Evolutionary conservation across 2,797 vertebrate genomes (phyloP).

Genomic region (Carcharodon carcharias): DNA sequence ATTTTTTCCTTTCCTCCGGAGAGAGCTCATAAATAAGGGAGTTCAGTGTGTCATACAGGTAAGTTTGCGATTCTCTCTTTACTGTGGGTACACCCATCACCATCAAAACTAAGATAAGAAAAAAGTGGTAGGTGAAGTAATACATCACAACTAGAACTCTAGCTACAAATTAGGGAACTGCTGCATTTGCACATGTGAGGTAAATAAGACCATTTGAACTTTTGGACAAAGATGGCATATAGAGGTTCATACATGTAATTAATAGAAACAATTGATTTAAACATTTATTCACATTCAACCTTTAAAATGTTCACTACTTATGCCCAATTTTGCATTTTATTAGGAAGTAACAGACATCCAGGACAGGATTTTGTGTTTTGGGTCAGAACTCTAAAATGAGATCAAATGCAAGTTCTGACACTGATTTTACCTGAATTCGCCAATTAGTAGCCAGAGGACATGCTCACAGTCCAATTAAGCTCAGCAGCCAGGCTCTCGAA

Average conservation of each 20-base stretch:
- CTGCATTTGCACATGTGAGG: neutral
- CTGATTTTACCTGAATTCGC: too few relatives aligned
- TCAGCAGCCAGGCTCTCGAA: too few relatives aligned
- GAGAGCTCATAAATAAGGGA: constrained; percentile 67
- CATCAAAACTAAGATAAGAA: constrained; percentile 65
- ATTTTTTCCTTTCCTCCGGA: constrained; percentile 56
- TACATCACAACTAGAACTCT: neutral
- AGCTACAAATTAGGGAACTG: neutral
- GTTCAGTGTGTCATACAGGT: constrained; percentile 68
- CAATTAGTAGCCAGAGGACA: too few relatives aligned
- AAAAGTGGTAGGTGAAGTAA: neutral
- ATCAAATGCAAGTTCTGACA: too few relatives aligned
- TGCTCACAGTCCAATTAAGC: too few relatives aligned
- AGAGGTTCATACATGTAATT: neutral
- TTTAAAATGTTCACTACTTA: neutral
- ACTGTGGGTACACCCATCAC: constrained; percentile 79
- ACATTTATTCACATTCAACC: neutral
- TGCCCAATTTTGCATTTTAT: neutral
- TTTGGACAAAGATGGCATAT: neutral
- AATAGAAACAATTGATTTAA: neutral
- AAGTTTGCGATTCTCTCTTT: constrained; percentile 65
- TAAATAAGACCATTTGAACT: neutral
- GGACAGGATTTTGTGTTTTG: neutral
- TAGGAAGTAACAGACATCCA: neutral
- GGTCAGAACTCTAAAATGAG: too few relatives aligned